These are phyloP conservation scores for Helicorthomorpha holstii DNA, from an alignment of 1,140 invertebrate genomes.

Conservation along the genomic window DNA sequence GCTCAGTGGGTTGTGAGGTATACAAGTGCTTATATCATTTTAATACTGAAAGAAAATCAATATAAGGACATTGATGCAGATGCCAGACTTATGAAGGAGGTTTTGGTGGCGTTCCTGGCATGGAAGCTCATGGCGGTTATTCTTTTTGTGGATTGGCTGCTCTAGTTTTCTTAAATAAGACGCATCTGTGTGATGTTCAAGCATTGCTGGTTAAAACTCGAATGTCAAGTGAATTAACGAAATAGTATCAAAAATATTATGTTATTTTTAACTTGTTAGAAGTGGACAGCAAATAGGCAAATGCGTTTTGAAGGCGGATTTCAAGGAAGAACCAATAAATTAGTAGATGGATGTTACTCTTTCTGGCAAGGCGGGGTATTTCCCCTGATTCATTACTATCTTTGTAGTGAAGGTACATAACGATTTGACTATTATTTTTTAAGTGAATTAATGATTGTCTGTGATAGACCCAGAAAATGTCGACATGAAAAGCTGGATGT, in stretches of 20 bases:
- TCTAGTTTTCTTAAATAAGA: slow-evolving; percentile 60
- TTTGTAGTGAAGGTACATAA: slow-evolving; percentile 30
- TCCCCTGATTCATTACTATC: slow-evolving; percentile 46
- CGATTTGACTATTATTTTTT: not conserved
- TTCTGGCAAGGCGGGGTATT: slow-evolving; percentile 95
- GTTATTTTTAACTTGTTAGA: slow-evolving; percentile 5
- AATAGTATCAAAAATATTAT: not conserved
- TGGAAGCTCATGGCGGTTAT: slow-evolving; percentile 97
- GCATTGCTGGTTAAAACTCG: slow-evolving; percentile 42
- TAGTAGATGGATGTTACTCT: slow-evolving; percentile 96
- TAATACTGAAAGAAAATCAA: slow-evolving; percentile 5
- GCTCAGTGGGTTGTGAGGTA: slow-evolving; percentile 72
- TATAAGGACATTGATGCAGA: slow-evolving; percentile 21
- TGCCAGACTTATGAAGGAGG: slow-evolving; percentile 99
- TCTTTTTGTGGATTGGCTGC: slow-evolving; percentile 89
- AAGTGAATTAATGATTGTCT: slow-evolving; percentile 11
- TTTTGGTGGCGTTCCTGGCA: slow-evolving; percentile 79
- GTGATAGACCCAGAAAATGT: slow-evolving; percentile 20
- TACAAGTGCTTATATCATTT: slow-evolving; percentile 10
- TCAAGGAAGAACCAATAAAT: slow-evolving; percentile 82
- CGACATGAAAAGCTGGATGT: slow-evolving; percentile 39
- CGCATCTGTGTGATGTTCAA: slow-evolving; percentile 59
- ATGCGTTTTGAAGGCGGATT: slow-evolving; percentile 32
- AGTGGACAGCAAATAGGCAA: slow-evolving; percentile 27
- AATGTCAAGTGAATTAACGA: not conserved